Evolutionary conservation across 2,888 invertebrate genomes (phyloP), one percentile per base, ranked within the genome.

Genomic region (Troides helena): DNA sequence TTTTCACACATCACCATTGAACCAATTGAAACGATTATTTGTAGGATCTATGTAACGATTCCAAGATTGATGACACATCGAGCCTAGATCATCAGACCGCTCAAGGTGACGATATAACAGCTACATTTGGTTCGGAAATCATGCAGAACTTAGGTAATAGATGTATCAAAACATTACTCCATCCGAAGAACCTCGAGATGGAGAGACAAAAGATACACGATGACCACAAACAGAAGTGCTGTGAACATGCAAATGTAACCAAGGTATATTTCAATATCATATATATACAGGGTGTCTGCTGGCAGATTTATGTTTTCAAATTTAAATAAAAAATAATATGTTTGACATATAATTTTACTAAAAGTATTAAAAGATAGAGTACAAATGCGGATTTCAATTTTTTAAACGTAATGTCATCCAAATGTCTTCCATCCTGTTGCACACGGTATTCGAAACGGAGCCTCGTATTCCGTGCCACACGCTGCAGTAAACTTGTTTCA

Each of bases 71-170:
- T 10, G 70, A 73, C 10, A 25, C 61, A 18, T 25, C 65, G 30
- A 71, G 61, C 1, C 14, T 75, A 65, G 73, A 74, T 23, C 75
- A 71, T 25, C 70, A 74, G 39, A 58, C 73, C 17, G 75, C 72
- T 25, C 73, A 74, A 39, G 75, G 78, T 56, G 75, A 74, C 66
- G 73, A 74, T 7, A 72, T 61, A n/a, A 60, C 14, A 21, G 58
- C 65, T 18, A 2, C 25, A 12, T 10, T 12, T 14, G 59, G 70
- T 0, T 71, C 65, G 58, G 67, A 67, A n/a, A 67, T 30, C 6
- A 72, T 72, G 72, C 67, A 69, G 14, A 12, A 57, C 7, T 43
- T 67, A 17, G 53, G 58, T 1, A 71, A 50, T 43, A 72, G 70
- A 59, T 68, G 65, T 57, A 66, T 67, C 50, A 74, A 63, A 65